Conservation (phyloP, 2,888 invertebrate genomes). For the Ganaspis brasiliensis region DNA sequence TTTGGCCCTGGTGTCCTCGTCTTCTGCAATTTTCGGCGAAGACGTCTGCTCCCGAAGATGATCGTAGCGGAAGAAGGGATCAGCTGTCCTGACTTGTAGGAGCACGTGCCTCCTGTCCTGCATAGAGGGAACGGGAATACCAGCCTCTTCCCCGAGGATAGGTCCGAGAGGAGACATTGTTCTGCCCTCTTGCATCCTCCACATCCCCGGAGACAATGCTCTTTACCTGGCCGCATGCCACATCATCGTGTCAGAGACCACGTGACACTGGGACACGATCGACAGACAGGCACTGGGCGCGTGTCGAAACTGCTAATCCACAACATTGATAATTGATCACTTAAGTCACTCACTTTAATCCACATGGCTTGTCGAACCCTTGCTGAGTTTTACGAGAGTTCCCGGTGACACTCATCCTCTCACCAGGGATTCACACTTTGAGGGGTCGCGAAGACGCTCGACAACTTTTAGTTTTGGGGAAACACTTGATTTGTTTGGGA, state of each 20-base stretch:
- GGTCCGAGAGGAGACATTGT: conserved; percentile 72
- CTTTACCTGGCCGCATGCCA: conserved; percentile 63
- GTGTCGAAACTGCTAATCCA: not conserved
- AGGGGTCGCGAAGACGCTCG: too few relatives aligned
- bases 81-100: conserved; percentile 73
- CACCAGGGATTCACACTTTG: conserved; percentile 1
- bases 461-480: conserved; percentile 17
- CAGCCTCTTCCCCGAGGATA: conserved; percentile 69
- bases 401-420: not conserved
- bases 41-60: conserved; percentile 52
- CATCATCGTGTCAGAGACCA: conserved; percentile 30
- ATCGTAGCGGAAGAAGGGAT: conserved; percentile 70
- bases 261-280: conserved; percentile 31
- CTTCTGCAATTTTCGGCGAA: conserved; percentile 61
- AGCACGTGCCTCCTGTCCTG: conserved; percentile 74
- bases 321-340: conserved; percentile 41
- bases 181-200: conserved; percentile 76
- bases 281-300: conserved; percentile 20
- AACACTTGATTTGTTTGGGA: conserved; percentile 5
- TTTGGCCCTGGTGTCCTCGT: conserved; percentile 55
- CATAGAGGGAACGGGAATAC: conserved; percentile 58
- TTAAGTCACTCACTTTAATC: conserved; percentile 49
- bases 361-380: conserved; percentile 47
- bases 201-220: conserved; percentile 65
- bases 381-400: too few relatives aligned